phyloP scores from a whole-genome alignment of 2,797 vertebrate genomes.

The Clarias pachynema region DNA sequence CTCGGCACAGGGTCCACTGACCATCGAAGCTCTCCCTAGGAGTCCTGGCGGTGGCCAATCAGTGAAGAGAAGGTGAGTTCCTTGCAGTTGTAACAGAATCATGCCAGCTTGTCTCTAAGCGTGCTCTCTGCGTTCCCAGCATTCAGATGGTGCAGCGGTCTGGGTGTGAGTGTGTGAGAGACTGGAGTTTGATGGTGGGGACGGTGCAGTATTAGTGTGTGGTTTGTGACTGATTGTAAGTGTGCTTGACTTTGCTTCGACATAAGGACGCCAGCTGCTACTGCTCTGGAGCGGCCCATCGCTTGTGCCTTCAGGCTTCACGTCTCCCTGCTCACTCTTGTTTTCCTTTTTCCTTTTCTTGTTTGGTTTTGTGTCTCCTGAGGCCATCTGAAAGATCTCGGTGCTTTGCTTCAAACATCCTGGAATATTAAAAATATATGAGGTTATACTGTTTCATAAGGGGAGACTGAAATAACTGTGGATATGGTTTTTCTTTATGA shows the following conservation, averaged over 20 bases:
- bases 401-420: slow-evolving; percentile 34
- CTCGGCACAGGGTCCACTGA: slow-evolving; percentile 78
- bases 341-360: neutral
- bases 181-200: too few relatives aligned
- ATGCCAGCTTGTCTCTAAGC: slow-evolving; percentile 63
- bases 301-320: slow-evolving; percentile 1
- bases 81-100: slow-evolving; percentile 57
- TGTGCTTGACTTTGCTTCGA: slow-evolving; percentile 19
- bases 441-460: slow-evolving; percentile 2
- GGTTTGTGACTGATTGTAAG: slow-evolving; percentile 37
- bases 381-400: slow-evolving; percentile 38
- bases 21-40: slow-evolving; percentile 85
- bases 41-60: slow-evolving; percentile 80
- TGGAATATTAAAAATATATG: slow-evolving; percentile 49
- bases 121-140: slow-evolving; percentile 44
- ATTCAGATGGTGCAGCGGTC: neutral
- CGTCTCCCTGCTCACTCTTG: neutral
- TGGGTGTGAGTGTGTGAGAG: neutral
- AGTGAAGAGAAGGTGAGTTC: slow-evolving; percentile 87
- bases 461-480: neutral
- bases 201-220: neutral
- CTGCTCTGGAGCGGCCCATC: neutral
- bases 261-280: neutral
- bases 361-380: neutral
- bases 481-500: slow-evolving; percentile 27